Percentiles rank a stretch among this genome's conserved stretches.
Conservation (phyloP, 2,888 invertebrate species). For the Thecocarcelia acutangulata region DNA sequence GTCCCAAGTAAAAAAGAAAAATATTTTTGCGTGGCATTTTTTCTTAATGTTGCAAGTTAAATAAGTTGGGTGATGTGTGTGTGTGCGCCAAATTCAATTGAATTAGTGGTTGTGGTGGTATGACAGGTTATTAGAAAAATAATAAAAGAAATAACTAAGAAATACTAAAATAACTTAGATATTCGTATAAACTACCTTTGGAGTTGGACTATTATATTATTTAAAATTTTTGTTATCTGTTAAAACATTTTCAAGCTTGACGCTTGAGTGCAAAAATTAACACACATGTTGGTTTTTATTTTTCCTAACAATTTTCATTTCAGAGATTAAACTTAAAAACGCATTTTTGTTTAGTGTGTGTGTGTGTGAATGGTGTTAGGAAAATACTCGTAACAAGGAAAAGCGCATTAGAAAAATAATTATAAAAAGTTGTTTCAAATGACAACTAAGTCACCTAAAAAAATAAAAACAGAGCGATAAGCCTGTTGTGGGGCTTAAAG, state of each 20-base stretch:
- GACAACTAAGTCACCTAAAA: conserved; percentile 50
- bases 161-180: conserved; percentile 34
- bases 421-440: conserved; percentile 65
- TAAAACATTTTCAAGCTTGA: conserved; percentile 59
- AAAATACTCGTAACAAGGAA: conserved; percentile 58
- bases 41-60: conserved; percentile 58
- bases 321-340: conserved; percentile 35
- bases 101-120: conserved; percentile 75
- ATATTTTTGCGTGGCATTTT: conserved; percentile 73
- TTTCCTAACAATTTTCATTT: conserved; percentile 10
- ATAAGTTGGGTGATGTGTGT: conserved; percentile 52
- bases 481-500: conserved; percentile 27
- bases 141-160: conserved; percentile 31
- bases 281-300: conserved; percentile 59
- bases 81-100: conserved; percentile 71
- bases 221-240: conserved; percentile 58
- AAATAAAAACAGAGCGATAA: conserved; percentile 36
- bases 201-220: conserved; percentile 45
- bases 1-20: conserved; percentile 41
- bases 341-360: conserved; percentile 45
- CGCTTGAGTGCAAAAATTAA: conserved; percentile 67
- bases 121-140: conserved; percentile 79
- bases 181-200: conserved; percentile 29
- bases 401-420: conserved; percentile 63
- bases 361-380: conserved; percentile 29